A percentile compares a stretch with the other conserved stretches of the same genome.
Conservation (phyloP, 2,113 vertebrate species). For the Pimephales promelas region DNA sequence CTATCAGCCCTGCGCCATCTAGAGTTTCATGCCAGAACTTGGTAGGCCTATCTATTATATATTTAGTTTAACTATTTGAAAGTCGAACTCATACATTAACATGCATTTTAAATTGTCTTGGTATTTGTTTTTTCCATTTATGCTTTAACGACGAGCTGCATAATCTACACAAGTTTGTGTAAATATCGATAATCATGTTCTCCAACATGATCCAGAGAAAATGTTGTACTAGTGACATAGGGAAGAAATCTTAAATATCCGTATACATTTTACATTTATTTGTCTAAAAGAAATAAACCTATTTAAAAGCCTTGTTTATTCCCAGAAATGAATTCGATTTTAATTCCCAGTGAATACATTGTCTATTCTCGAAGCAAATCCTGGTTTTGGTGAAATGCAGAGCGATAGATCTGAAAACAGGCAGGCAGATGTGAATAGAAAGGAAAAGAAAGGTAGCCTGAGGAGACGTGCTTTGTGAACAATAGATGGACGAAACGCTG, state of each 20-base stretch:
- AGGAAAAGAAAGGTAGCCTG: conserved; percentile 30
- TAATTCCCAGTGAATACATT: neutral
- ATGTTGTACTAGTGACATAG: neutral
- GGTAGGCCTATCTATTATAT: no score
- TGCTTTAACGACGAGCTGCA: neutral
- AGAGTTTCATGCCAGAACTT: no score
- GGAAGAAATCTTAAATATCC: neutral
- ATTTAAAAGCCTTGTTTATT: no score
- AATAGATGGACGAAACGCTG: neutral
- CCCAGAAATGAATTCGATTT: neutral
- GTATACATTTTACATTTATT: neutral
- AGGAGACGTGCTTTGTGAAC: conserved; percentile 5
- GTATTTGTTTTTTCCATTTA: neutral
- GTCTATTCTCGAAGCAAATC: conserved; percentile 7
- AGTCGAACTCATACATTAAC: neutral
- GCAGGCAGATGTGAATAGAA: conserved; percentile 13
- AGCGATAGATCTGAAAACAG: neutral
- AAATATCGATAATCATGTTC: neutral
- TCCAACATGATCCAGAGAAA: neutral
- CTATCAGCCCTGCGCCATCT: no score
- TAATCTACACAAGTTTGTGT: neutral
- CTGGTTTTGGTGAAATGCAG: neutral
- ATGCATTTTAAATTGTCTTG: neutral
- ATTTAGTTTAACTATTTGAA: neutral
- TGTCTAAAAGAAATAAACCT: no score